phyloP scores from a whole-genome alignment of 2,113 vertebrate genomes.

The Stegastes partitus region DNA sequence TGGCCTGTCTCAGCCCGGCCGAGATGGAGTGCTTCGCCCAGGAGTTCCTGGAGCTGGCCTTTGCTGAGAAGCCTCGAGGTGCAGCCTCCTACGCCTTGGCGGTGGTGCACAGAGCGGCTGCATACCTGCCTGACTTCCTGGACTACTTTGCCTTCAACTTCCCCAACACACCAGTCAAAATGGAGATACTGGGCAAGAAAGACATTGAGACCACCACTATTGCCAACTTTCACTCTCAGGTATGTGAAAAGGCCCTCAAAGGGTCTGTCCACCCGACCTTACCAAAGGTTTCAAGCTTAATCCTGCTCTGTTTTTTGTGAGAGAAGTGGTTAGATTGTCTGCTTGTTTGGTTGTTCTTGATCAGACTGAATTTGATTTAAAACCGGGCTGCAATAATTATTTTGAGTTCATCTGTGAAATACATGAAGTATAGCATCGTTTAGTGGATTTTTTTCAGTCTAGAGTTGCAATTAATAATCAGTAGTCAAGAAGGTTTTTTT shows the following conservation, averaged over 20 bases:
- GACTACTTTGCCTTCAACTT: constrained; percentile 99
- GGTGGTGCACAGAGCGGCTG: constrained; percentile 94
- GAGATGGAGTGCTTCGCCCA: constrained; percentile 95
- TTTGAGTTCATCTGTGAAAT: too few relatives aligned
- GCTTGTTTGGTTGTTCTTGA: too few relatives aligned
- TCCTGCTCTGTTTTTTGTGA: background rate
- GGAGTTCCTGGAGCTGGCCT: constrained; percentile 94
- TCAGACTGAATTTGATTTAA: too few relatives aligned
- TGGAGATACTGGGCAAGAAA: constrained; percentile 99
- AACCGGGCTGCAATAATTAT: too few relatives aligned
- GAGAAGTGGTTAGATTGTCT: too few relatives aligned
- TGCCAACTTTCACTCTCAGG: constrained; percentile 98
- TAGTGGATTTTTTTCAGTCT: too few relatives aligned
- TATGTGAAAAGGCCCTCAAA: constrained; percentile 9
- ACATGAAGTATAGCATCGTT: too few relatives aligned
- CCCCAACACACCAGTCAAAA: constrained; percentile 97
- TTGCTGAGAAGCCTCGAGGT: constrained; percentile 92
- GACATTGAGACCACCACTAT: constrained; percentile 99
- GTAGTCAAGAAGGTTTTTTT: too few relatives aligned
- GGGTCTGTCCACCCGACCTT: too few relatives aligned
- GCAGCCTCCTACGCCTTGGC: constrained; percentile 93
- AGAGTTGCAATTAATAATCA: too few relatives aligned
- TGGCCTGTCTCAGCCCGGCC: constrained; percentile 91
- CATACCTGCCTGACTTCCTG: constrained; percentile 97
- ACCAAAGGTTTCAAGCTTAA: background rate